These are phyloP conservation scores for Drosophila pullipes DNA, from an alignment of 2,888 invertebrate species.

Conservation along the genomic window DNA sequence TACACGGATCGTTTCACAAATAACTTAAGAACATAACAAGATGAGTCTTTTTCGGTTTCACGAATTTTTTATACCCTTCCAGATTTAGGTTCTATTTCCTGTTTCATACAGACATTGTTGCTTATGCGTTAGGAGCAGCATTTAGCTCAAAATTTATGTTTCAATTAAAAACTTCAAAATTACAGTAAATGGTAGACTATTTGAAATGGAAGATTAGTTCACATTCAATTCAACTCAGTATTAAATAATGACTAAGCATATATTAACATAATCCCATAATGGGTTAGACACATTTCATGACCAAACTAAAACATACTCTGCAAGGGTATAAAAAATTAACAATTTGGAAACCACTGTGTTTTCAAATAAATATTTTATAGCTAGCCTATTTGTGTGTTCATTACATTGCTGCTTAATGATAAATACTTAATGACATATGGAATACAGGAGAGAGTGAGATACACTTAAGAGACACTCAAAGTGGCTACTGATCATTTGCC, in stretches of 20 bases:
- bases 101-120: not conserved
- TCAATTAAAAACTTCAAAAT: not conserved
- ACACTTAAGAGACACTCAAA: not conserved
- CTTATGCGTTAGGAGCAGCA: not conserved
- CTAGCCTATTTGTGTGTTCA: not conserved
- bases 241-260: not conserved
- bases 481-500: conserved; percentile 5
- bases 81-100: not conserved
- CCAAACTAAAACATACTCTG: not conserved
- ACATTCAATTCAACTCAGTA: not conserved
- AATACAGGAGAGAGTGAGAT: not conserved
- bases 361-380: not conserved
- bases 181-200: not conserved
- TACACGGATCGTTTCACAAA: conserved; percentile 6
- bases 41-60: not conserved
- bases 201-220: not conserved
- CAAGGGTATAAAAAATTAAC: not conserved
- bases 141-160: not conserved
- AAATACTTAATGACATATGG: not conserved
- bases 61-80: conserved; percentile 4
- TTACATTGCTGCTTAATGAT: not conserved
- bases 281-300: not conserved
- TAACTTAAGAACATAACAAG: not conserved
- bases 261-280: not conserved
- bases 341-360: not conserved